A percentile compares a stretch with the other conserved stretches of the same genome.
Conservation (phyloP, 2,797 vertebrate species). For the Echeneis naucrates region DNA sequence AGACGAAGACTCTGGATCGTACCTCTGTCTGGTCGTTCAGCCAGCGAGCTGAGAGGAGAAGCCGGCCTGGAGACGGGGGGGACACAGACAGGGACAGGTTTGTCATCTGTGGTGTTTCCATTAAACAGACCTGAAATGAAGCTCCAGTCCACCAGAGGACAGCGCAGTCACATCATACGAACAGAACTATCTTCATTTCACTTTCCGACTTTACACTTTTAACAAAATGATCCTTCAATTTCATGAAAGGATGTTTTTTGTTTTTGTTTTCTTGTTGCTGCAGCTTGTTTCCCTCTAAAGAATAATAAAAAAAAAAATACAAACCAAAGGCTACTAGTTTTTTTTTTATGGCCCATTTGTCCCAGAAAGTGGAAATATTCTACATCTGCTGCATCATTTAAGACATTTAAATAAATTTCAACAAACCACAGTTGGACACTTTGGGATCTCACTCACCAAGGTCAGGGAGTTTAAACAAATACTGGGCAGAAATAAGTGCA, state of each 20-base stretch:
- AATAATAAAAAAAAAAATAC: too few species aligned
- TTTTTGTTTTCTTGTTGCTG: neutral
- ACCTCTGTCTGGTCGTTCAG: slow-evolving; percentile 68
- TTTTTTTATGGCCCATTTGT: neutral
- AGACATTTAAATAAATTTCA: neutral
- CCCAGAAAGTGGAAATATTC: neutral
- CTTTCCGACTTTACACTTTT: neutral
- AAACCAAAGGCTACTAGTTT: neutral
- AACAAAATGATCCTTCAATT: neutral
- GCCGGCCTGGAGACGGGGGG: slow-evolving; percentile 51
- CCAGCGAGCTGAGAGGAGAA: slow-evolving; percentile 66
- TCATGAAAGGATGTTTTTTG: neutral
- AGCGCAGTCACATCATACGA: neutral
- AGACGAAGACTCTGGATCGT: slow-evolving; percentile 5
- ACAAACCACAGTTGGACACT: neutral
- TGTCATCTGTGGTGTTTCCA: neutral
- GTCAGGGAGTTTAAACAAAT: too few species aligned
- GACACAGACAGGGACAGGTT: neutral
- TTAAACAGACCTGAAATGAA: slow-evolving; percentile 4
- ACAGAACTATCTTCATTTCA: neutral
- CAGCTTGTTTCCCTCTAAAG: neutral
- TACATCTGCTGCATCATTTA: neutral
- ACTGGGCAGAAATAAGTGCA: too few species aligned
- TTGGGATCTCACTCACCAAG: neutral
- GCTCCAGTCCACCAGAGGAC: slow-evolving; percentile 52